Percentiles rank a stretch among this genome's conserved stretches.
Conservation (phyloP, 1,140 invertebrate species). For the Euglossa dilemma region DNA sequence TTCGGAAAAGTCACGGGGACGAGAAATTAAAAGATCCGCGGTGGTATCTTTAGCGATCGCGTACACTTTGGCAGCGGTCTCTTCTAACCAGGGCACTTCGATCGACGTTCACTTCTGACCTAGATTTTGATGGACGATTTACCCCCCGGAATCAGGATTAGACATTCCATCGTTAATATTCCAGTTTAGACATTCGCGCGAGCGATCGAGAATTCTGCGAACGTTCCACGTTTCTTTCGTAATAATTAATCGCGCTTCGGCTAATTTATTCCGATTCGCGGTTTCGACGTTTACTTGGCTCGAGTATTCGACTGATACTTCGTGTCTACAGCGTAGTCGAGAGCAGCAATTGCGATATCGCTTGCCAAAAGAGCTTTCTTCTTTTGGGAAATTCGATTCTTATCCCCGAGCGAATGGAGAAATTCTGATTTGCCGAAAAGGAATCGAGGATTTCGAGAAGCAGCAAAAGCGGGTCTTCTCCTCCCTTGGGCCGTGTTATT, state of each 20-base stretch:
- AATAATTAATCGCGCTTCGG: neutral
- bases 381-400: no score
- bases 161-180: slow-evolving; percentile 20
- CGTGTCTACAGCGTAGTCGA: no score
- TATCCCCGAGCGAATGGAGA: no score
- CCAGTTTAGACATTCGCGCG: neutral
- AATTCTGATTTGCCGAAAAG: no score
- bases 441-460: no score
- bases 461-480: no score
- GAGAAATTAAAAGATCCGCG: neutral
- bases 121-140: slow-evolving; percentile 23
- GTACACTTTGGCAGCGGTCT: slow-evolving; percentile 13
- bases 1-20: slow-evolving; percentile 17
- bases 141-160: slow-evolving; percentile 11
- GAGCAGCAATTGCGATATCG: no score
- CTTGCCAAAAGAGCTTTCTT: no score
- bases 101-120: slow-evolving; percentile 55
- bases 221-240: neutral
- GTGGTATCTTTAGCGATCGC: slow-evolving; percentile 36
- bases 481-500: no score
- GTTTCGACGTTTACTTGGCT: no score
- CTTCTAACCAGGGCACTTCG: slow-evolving; percentile 18
- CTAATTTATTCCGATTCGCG: neutral
- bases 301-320: no score
- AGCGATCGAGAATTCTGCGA: no score